A percentile compares a stretch with the other conserved stretches of the same genome.
Evolutionary conservation across 2,113 vertebrate species (phyloP).

Genomic region (Dicrurus megarhynchus): DNA sequence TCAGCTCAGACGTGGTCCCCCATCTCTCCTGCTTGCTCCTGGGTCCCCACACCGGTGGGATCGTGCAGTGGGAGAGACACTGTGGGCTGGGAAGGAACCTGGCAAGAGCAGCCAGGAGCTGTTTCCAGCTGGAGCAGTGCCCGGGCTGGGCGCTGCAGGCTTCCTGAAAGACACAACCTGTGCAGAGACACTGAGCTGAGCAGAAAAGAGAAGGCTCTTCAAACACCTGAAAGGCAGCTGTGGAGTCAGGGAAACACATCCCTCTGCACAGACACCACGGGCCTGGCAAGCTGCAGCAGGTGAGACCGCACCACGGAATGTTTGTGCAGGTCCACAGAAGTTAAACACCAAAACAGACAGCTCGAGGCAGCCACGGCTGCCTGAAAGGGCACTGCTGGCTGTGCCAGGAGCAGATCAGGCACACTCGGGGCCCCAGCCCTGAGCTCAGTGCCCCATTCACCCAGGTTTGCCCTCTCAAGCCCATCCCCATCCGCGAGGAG

Average conservation of each 20-base stretch:
- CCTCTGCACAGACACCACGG: background rate
- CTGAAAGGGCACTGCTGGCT: background rate
- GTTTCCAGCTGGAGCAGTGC: background rate
- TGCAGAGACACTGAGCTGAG: background rate
- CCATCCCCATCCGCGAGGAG: background rate
- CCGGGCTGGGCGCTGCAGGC: background rate
- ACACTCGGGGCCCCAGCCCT: background rate
- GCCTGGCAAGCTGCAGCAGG: background rate
- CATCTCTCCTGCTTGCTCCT: background rate
- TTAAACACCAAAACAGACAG: rapidly evolving
- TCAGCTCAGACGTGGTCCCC: background rate
- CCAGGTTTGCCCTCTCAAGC: background rate
- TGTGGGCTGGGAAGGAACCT: rapidly evolving
- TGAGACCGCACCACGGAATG: rapidly evolving
- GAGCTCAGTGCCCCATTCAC: background rate
- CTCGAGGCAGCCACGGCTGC: rapidly evolving
- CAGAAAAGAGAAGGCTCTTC: rapidly evolving
- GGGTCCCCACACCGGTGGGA: rapidly evolving
- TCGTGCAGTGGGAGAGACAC: rapidly evolving
- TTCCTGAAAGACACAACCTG: background rate
- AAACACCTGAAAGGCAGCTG: background rate
- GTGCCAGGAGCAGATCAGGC: background rate
- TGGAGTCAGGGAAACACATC: rapidly evolving
- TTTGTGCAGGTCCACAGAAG: rapidly evolving
- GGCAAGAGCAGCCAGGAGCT: background rate